These are phyloP conservation scores for Pseudeuparius sepicola DNA, from an alignment of 2,888 invertebrate species.

Conservation along the genomic window DNA sequence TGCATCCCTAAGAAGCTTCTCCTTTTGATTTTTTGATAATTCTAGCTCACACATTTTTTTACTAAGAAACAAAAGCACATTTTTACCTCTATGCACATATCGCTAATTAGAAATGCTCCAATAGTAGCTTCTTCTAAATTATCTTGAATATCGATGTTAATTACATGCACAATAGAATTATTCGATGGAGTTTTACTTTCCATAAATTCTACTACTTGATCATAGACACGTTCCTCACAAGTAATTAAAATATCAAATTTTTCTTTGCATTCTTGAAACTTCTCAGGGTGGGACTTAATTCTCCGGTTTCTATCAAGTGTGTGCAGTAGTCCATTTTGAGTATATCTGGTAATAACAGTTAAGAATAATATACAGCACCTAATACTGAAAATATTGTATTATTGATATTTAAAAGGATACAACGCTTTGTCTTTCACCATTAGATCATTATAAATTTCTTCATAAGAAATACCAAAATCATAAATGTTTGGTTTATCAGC, in stretches of 20 bases:
- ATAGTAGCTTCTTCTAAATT: constrained; percentile 99
- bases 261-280: constrained; percentile 82
- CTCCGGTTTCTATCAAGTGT: constrained; percentile 96
- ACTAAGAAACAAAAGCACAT: too few species aligned
- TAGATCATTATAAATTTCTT: constrained; percentile 91
- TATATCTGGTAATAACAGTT: constrained; percentile 51
- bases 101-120: constrained; percentile 95
- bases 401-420: constrained; percentile 39
- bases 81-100: constrained; percentile 70
- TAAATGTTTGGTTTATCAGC: constrained; percentile 93
- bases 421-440: constrained; percentile 81
- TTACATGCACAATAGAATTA: constrained; percentile 87
- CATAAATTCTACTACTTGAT: constrained; percentile 93
- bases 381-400: background rate
- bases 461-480: constrained; percentile 92
- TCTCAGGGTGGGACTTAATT: constrained; percentile 89
- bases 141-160: constrained; percentile 98
- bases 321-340: constrained; percentile 94
- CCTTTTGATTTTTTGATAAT: too few species aligned
- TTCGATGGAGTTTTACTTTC: constrained; percentile 68
- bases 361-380: constrained; percentile 28
- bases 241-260: constrained; percentile 94
- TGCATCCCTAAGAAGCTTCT: too few species aligned
- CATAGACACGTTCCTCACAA: constrained; percentile 97
- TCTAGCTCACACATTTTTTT: too few species aligned